Conservation (phyloP, 2,797 vertebrate genomes). For the Melanotaenia parkinsoni region DNA sequence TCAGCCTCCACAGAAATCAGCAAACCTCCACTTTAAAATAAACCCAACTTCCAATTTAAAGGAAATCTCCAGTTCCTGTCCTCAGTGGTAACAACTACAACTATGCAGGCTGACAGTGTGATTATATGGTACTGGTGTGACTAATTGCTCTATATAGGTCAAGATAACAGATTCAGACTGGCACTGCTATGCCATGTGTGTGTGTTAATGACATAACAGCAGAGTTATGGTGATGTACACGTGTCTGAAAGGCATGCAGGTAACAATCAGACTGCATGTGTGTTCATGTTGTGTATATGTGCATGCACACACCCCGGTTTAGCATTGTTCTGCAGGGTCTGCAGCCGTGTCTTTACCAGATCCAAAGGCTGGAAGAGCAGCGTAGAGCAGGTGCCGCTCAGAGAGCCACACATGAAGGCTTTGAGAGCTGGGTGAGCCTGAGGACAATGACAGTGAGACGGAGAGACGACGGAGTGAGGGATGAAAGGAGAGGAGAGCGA, state of each 20-base stretch:
- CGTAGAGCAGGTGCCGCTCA: constrained; percentile 95
- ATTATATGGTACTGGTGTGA: constrained; percentile 54
- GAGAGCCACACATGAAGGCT: constrained; percentile 94
- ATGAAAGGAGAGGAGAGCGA: neutral
- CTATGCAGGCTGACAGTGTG: constrained; percentile 23
- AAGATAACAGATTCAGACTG: constrained; percentile 31
- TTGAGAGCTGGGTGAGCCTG: constrained; percentile 93
- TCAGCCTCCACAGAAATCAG: neutral
- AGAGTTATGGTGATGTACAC: constrained; percentile 4
- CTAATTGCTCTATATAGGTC: constrained; percentile 51
- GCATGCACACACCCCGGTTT: constrained; percentile 81
- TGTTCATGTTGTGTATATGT: neutral
- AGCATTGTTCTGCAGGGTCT: constrained; percentile 86
- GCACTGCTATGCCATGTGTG: constrained; percentile 7
- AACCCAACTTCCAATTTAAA: constrained; percentile 9
- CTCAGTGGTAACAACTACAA: constrained; percentile 20
- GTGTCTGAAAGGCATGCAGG: neutral
- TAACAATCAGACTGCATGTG: neutral
- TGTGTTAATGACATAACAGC: neutral
- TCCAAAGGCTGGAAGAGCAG: constrained; percentile 97
- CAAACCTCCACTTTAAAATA: constrained; percentile 2
- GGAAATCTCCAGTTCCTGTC: neutral
- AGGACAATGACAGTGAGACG: constrained; percentile 3
- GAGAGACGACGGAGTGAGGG: neutral
- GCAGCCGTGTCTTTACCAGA: constrained; percentile 93